Percentiles rank a stretch among this genome's conserved stretches.
These are phyloP conservation scores for Amiota mariae DNA, from an alignment of 2,888 invertebrate genomes.

Conservation along the genomic window DNA sequence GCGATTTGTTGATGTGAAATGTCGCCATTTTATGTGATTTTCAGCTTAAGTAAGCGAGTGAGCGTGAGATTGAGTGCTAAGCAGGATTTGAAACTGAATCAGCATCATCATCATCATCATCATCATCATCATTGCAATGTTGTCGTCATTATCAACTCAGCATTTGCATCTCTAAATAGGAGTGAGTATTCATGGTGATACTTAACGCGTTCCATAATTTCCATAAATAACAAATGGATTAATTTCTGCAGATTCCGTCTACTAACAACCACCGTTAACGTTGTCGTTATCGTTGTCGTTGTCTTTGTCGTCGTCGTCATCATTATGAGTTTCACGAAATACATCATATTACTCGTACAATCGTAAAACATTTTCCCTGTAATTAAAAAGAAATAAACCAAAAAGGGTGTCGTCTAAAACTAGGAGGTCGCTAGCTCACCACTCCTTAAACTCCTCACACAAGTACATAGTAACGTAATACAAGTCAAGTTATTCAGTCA, in stretches of 20 bases:
- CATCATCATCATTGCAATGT: too few relatives aligned
- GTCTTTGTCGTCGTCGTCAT: too few relatives aligned
- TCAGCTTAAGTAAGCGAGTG: not conserved
- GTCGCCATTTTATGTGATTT: conserved; percentile 45
- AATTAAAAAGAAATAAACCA: too few relatives aligned
- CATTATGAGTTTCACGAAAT: too few relatives aligned
- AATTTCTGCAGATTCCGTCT: conserved; percentile 68
- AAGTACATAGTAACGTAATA: too few relatives aligned
- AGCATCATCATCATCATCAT: not conserved
- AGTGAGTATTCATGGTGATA: conserved; percentile 35
- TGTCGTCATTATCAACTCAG: too few relatives aligned
- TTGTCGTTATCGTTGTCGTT: too few relatives aligned
- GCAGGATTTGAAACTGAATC: conserved; percentile 22
- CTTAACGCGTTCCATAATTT: conserved; percentile 71
- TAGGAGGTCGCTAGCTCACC: not conserved
- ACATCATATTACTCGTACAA: not conserved
- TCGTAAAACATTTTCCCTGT: not conserved
- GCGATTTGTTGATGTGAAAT: not conserved
- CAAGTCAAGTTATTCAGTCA: too few relatives aligned
- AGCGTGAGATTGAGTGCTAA: conserved; percentile 26
- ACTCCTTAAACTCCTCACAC: not conserved
- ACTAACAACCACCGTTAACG: not conserved
- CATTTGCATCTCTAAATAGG: too few relatives aligned
- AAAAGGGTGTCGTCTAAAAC: too few relatives aligned
- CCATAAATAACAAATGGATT: conserved; percentile 70